Base-by-base conservation (phyloP, 2,888 invertebrate species). In the Polylopha cassiicola region DNA sequence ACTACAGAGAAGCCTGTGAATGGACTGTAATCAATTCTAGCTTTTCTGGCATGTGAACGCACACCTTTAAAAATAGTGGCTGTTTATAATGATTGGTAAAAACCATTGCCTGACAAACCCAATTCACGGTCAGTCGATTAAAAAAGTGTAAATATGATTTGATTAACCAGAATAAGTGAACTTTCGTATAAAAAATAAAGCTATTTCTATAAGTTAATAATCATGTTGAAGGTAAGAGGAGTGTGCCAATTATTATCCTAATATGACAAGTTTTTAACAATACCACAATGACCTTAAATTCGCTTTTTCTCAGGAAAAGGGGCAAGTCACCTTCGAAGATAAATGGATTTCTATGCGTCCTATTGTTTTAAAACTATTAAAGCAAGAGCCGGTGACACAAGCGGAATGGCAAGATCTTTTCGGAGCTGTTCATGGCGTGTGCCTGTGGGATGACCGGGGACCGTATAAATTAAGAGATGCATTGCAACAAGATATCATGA, bases 341-440 rank as follows among this genome's bases (percentile, higher is more conserved):
- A 95, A 97, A 89, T 99, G 99, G 99, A 96, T 95, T 39, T 89
- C 89, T 55, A 98, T 98, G 93, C 90, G 96, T 51, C 95, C 95
- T 6, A 95, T 95, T 58, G 97, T 99, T 39, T 84, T 97, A 49
- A 97, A 98, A 78, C 87, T 99, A 45, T 86, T 99, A 31, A 92
- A 95, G 65, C 98, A 99, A 78, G 95, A 99, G 77, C 88, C 95
- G 4, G 98, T 99, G 1, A 92, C 95, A 7, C 94, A 96, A 60
- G 88, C 88, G 10, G 98, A 99, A 88, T 99, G 99, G 99, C 99
- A 99, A 72, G 96, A 97, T 77, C 87, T 99, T 29, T 99, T 99
- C 81, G 97, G 95, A 80, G 92, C 95, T 39, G 97, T 99, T 8
- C 98, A 99, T 84, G 89, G 94, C 44, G 97, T 99, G 7, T 97